Evolutionary conservation across 2,888 invertebrate species (phyloP).

Genomic region (Camptogramma bilineatum): DNA sequence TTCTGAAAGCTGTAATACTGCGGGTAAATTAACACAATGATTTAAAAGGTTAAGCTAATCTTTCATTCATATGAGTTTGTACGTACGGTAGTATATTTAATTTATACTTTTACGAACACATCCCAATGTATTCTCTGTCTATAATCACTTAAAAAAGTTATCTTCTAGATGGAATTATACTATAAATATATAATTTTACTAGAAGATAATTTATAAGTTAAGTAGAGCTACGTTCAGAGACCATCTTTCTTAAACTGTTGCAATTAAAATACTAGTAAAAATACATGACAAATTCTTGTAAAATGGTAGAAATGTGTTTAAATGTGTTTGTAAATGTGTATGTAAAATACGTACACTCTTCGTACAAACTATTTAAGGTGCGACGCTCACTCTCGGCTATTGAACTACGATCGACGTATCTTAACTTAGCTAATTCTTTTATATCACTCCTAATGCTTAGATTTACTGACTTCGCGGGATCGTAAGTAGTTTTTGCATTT

Average conservation of each 20-base stretch:
- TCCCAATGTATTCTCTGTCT: too few species aligned
- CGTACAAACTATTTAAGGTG: conserved; percentile 11
- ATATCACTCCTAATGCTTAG: conserved; percentile 9
- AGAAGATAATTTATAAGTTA: too few species aligned
- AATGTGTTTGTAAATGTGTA: conserved; percentile 1
- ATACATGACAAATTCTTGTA: too few species aligned
- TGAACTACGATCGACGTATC: conserved; percentile 7
- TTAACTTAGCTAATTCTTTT: conserved; percentile 8
- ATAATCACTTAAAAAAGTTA: too few species aligned
- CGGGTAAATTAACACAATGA: conserved; percentile 29
- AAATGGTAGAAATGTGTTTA: too few species aligned
- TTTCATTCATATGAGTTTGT: conserved; percentile 18
- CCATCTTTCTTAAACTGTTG: too few species aligned
- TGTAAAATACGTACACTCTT: conserved; percentile 7
- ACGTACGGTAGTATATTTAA: neutral
- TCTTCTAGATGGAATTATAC: too few species aligned
- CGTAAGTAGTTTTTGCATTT: conserved; percentile 47
- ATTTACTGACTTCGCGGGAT: conserved; percentile 49
- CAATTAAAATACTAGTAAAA: too few species aligned
- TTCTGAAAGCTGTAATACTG: conserved; percentile 27
- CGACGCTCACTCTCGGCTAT: conserved; percentile 16
- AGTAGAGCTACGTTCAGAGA: too few species aligned
- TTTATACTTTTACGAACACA: too few species aligned
- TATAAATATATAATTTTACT: too few species aligned
- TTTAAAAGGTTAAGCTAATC: conserved; percentile 18